Evolutionary conservation across 1,140 invertebrate species (phyloP), one percentile per base, ranked within the genome.

Genomic region (Cotesia typhae): DNA sequence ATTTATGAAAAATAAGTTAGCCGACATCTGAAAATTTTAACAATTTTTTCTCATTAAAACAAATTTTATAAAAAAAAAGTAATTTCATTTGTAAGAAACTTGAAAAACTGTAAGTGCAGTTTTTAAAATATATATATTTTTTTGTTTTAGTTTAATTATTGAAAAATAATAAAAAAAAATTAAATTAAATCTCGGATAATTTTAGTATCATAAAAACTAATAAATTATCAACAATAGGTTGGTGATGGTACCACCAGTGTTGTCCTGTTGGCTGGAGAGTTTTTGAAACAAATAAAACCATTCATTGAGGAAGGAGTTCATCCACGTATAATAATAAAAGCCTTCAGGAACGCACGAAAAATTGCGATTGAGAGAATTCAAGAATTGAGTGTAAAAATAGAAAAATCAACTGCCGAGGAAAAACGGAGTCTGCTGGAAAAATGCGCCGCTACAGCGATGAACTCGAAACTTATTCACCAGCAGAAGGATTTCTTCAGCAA

Each of bases 181-280:
- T 28, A 28, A 17, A 17, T 17, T 17, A 17, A 17, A 17, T 17
- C 17, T 17, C 17, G 17, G 17, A 17, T 17, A 17, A 17, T 0
- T 17, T 17, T 17, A 17, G 17, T 17, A 17, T 17, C 17, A 1
- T 17, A 17, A 28, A 28, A 28, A 28, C 28, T 71, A 59, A 68
- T 51, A 20, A 66, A 66, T 66, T 37, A 70, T 76, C 65, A 72
- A 70, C 77, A 83, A 77, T 79, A 96, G 95, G 96, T 99, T 76
- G 98, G 98, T 17, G 98, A 99, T 90, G 98, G 98, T 35, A 99
- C 98, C 20, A 99, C 98, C 0, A 97, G 94, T 76, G 97, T 99
- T 28, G 97, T 99, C 2, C 85, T 99, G 53, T 86, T 99, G 61
- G 95, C 98, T 63, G 96, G 96, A 6, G 98, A 99, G 88, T 94